Evolutionary conservation across 2,888 invertebrate genomes (phyloP), one percentile per base, ranked within the genome.

Genomic region (Patella caerulea): DNA sequence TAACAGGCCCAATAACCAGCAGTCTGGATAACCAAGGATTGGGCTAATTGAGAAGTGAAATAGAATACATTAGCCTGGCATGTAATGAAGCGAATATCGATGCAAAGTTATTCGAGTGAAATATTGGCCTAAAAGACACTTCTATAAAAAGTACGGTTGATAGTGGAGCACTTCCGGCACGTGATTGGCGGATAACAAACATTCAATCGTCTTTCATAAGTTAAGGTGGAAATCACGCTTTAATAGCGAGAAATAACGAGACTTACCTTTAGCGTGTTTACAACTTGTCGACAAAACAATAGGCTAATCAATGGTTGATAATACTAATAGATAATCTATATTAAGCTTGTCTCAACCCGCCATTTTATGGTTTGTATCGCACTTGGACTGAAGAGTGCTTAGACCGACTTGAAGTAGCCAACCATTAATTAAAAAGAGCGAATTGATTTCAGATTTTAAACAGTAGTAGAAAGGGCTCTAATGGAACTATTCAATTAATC

Each of bases 181-280:
- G 65, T 65, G 24, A 24, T 65, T 65, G 24, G 24, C 65, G 19
- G 65, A 65, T 65, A 65, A 65, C 65, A 65, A 65, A 65, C 65
- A 65, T 65, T 65, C 65, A 65, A 65, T 65, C 65, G 65, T 65
- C 65, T 65, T 65, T 65, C 19, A 65, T 65, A 65, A 65, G 65
- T 24, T 65, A 24, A 24, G 65, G 65, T 65, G 65, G 65, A 65
- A 65, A 65, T 65, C 65, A 65, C 65, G 65, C 65, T 65, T 65
- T 65, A 65, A 65, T 65, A 65, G 65, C 65, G 65, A 65, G 65
- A 65, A 65, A 65, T 65, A 65, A 65, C 65, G 65, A 65, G 65
- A 65, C 65, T 65, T 65, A 65, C 65, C 19, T 65, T 65, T 24
- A 65, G 19, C 65, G 24, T 65, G 65, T 65, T 65, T 65, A 65